Evolutionary conservation across 2,113 vertebrate species (phyloP), one percentile per base, ranked within the genome.

Genomic region (Phyllostomus discolor): DNA sequence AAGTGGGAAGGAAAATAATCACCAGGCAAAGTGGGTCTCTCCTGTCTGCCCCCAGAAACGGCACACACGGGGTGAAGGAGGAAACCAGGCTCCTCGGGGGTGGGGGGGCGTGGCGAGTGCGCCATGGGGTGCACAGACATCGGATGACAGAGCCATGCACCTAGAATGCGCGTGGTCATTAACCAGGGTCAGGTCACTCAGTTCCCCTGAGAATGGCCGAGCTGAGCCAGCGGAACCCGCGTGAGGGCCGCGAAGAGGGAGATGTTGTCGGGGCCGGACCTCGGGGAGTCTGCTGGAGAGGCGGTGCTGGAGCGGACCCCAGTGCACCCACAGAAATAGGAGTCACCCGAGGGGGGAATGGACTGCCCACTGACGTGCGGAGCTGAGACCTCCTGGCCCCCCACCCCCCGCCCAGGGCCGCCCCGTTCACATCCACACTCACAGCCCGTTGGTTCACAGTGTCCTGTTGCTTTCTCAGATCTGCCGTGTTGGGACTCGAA

Each of bases 341-440:
- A 5, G 28, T 0, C 10, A 4, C 14, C 19, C 14, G 28, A 1
- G 46, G 20, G 28, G 19, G 33, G 7, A 6, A 6, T 4, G 24
- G 24, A 12, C 0, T 1, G 3, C 16, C 33, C 24, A 24, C 75
- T 1, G 1, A 28, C 4, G 4, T 8, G 19, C 4, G 50, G 22
- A 1, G 24, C 8, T 0, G 0, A 64, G 54, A 12, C 11, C 11
- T 7, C 4, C 46, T 64, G 35, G 0, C 33, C 26, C 28, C 0
- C 20, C 7, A 5, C 54, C 20, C 50, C n/a, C n/a, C n/a, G n/a
- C n/a, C 14, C 54, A 0, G 26, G 12, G 3, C 3, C 5, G 4
- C 7, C n/a, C 0, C 0, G 4, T 24, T 19, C 8, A 35, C 0
- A 4, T 10, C 59, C 59, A 62, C 20, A 6, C 19, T 17, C 19